Evolutionary conservation across 1,140 invertebrate species (phyloP), one percentile per base, ranked within the genome.

Genomic region (Mya arenaria): DNA sequence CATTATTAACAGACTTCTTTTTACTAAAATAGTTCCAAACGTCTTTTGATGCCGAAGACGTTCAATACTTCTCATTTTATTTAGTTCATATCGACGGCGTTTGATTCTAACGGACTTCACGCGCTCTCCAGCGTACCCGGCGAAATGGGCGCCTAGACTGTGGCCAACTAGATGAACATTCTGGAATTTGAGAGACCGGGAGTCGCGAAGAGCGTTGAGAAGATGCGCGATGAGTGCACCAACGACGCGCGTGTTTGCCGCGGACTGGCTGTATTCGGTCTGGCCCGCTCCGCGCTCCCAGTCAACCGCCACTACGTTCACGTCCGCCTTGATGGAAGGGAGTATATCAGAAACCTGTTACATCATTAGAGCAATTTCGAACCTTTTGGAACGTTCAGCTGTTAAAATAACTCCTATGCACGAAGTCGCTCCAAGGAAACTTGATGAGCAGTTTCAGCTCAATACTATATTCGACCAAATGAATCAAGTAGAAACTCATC

Each of bases 241-340:
- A 0, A 99, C 97, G 6, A 99, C 93, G 60, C 97, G 94, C 0
- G 97, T 98, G 89, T 99, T 99, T 39, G 97, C 97, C 0, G 97
- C 96, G 0, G 98, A 97, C 84, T 98, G 94, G 0, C 98, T 96
- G 90, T 99, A 99, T 92, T 97, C 97, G 58, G 89, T 56, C 88
- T 98, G 95, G 0, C 95, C 95, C 4, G 97, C 97, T 0, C 98
- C 98, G 37, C 95, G 96, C 83, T 96, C 96, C 98, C 98, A 99
- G 90, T 99, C 97, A 1, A 99, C 97, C 88, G 97, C 98, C 44
- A 99, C 96, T 0, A 98, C 96, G 90, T 98, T 97, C 84, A 96
- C 95, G 87, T 97, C 96, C 93, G 96, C 96, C 83, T 89, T n/a
- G 15, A 60, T 77, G 58, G 30, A 62, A 32, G 58, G 23, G 23